A percentile compares a stretch with the other conserved stretches of the same genome.
Evolutionary conservation across 2,888 invertebrate genomes (phyloP).

Genomic region (Nesidiocoris tenuis): DNA sequence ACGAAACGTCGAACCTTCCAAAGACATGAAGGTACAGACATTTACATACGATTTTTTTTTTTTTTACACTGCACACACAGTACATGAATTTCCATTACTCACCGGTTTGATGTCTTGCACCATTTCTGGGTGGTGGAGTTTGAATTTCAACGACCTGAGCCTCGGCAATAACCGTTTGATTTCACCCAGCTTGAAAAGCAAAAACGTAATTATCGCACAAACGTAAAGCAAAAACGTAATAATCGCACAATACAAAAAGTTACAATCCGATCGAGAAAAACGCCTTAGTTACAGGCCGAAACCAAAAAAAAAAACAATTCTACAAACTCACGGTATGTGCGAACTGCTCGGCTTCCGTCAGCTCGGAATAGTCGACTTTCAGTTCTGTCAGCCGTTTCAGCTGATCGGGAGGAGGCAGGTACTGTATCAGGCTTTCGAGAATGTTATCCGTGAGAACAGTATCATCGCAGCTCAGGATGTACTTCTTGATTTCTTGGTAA

Average conservation of each 20-base stretch:
- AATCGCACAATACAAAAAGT: no score
- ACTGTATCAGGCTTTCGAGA: slow-evolving; percentile 85
- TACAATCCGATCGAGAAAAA: no score
- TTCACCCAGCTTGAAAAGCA: slow-evolving; percentile 66
- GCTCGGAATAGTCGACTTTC: slow-evolving; percentile 73
- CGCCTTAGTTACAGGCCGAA: not conserved
- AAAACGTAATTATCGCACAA: no score
- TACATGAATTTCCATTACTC: slow-evolving; percentile 53
- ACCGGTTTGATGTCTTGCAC: slow-evolving; percentile 85
- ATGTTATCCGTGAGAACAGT: slow-evolving; percentile 80
- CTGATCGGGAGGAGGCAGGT: slow-evolving; percentile 88
- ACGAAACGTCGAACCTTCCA: no score
- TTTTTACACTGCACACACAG: not conserved
- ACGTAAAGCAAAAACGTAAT: no score
- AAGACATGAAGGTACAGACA: not conserved
- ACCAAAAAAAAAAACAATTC: not conserved
- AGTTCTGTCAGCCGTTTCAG: slow-evolving; percentile 78
- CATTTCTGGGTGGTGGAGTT: slow-evolving; percentile 81
- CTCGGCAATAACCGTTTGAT: slow-evolving; percentile 84
- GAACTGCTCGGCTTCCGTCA: slow-evolving; percentile 94
- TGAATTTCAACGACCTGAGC: slow-evolving; percentile 85
- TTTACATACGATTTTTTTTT: not conserved
- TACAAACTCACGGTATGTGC: slow-evolving; percentile 68
- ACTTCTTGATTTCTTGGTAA: slow-evolving; percentile 74
- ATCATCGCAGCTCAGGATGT: slow-evolving; percentile 84